A percentile compares a stretch with the other conserved stretches of the same genome.
Evolutionary conservation across 2,888 invertebrate species (phyloP).

Genomic region (Ernsta delagoae): DNA sequence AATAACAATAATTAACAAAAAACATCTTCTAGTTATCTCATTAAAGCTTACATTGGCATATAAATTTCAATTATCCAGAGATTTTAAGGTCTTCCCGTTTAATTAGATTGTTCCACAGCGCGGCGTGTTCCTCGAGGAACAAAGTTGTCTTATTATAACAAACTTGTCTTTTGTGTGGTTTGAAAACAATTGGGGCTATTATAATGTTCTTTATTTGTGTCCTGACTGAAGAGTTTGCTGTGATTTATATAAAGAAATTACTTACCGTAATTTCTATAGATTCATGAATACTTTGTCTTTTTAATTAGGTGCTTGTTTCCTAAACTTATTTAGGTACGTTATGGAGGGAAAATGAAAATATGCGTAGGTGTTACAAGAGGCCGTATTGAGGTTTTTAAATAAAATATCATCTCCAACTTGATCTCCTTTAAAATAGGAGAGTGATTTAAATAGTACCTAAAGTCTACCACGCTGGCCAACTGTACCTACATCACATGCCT

Average conservation of each 20-base stretch:
- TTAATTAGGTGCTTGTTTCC: not conserved
- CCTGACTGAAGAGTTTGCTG: not conserved
- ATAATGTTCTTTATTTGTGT: not conserved
- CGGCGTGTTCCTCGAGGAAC: constrained; percentile 18
- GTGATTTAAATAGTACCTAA: too few relatives aligned
- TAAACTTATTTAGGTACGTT: not conserved
- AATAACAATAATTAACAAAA: constrained; percentile 26
- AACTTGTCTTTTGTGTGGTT: constrained; percentile 24
- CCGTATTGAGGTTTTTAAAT: too few relatives aligned
- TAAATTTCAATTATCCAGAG: constrained; percentile 7
- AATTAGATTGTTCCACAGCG: constrained; percentile 14
- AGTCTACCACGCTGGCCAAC: too few relatives aligned
- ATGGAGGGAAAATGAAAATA: too few relatives aligned
- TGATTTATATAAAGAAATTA: not conserved
- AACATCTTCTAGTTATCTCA: constrained; percentile 19
- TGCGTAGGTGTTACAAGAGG: too few relatives aligned
- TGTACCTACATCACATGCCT: too few relatives aligned
- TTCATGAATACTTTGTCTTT: not conserved
- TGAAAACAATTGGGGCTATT: constrained; percentile 11
- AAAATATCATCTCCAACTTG: too few relatives aligned
- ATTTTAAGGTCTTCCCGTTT: constrained; percentile 31
- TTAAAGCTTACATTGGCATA: constrained; percentile 26
- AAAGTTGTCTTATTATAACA: constrained; percentile 31
- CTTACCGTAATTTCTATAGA: not conserved
- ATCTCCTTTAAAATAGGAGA: too few relatives aligned